Base-by-base conservation (phyloP, 1,140 invertebrate genomes). In the Coboldia fuscipes region DNA sequence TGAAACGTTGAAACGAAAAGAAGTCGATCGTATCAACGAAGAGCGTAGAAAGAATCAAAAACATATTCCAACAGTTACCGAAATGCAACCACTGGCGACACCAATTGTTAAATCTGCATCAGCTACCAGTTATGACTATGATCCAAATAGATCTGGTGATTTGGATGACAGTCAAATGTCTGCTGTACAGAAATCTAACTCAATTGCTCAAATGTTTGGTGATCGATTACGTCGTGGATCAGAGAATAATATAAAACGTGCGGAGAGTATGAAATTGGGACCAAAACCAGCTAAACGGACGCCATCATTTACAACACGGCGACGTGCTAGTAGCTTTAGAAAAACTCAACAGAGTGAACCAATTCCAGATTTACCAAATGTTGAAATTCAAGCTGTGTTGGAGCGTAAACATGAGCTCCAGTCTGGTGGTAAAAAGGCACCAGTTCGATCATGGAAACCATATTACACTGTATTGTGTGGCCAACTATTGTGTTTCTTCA, bases 401-500 rank as follows among this genome's bases (percentile, higher is more conserved):
- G 93, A 97, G 39, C 66, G 93, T 18, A 97, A 98, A 56, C 92
- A 97, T 48, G 84, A 94, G 44, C 58, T 92, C 3, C 84, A 92
- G 40, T 75, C 73, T 37, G 89, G 88, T 13, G 89, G 89, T 3
- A 94, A 93, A 57, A 77, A 84, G 41, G 89, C 92, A 1, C 80
- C 89, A 0, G 83, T 94, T 9, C 62, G 93, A 4, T 90, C 86
- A 0, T 97, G 93, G 93, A 93, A 93, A 46, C 73, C 71, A 31
- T 90, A 83, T 56, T 93, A 96, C 52, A 86, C 85, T 42, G 90
- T 97, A 19, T 61, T 97, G 2, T 97, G 89, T 51, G 92, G 92
- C 1, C 92, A 98, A 53, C 56, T 97, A 37, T 59, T 98, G 16
- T 97, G 90, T 60, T 97, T 98, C 75, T 98, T 97, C 63, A 88